Percentiles rank a stretch among this genome's conserved stretches.
phyloP scores from a whole-genome alignment of 2,113 vertebrate genomes.

The Amphiprion ocellaris region DNA sequence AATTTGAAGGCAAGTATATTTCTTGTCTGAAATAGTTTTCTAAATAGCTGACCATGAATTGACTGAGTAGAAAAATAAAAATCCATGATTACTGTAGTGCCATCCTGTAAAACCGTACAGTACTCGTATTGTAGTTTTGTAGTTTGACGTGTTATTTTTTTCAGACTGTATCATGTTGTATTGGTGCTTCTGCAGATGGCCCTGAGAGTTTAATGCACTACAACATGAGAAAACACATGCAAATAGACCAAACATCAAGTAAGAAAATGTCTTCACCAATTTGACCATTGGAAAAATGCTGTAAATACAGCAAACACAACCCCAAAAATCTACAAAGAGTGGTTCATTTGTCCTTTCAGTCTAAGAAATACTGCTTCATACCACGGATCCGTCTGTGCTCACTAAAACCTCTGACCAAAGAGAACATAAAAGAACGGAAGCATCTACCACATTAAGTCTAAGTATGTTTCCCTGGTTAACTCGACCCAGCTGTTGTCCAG shows the following conservation, averaged over 20 bases:
- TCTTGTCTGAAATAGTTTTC: conserved; percentile 3
- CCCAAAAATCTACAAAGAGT: conserved; percentile 14
- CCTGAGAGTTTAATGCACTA: no score
- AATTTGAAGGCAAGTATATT: conserved; percentile 27
- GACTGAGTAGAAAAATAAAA: background rate
- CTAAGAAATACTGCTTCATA: conserved; percentile 31
- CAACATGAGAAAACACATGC: no score
- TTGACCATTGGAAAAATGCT: no score
- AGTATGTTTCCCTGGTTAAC: conserved; percentile 58
- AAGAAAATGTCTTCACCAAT: no score
- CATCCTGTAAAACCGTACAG: background rate
- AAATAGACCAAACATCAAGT: no score
- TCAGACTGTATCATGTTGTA: no score
- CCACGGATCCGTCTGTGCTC: conserved; percentile 47
- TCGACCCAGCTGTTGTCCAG: conserved; percentile 74
- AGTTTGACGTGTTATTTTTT: background rate
- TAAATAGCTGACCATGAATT: conserved; percentile 8
- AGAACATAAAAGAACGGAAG: conserved; percentile 66
- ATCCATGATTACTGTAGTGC: background rate
- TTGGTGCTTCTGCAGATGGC: no score
- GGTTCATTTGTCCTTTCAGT: conserved; percentile 20
- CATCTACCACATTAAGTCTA: conserved; percentile 48
- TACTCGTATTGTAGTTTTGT: background rate
- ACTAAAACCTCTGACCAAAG: conserved; percentile 53
- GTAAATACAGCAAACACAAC: background rate